phyloP scores from a whole-genome alignment of 2,888 invertebrate species.

The Tanytarsus gracilentus region DNA sequence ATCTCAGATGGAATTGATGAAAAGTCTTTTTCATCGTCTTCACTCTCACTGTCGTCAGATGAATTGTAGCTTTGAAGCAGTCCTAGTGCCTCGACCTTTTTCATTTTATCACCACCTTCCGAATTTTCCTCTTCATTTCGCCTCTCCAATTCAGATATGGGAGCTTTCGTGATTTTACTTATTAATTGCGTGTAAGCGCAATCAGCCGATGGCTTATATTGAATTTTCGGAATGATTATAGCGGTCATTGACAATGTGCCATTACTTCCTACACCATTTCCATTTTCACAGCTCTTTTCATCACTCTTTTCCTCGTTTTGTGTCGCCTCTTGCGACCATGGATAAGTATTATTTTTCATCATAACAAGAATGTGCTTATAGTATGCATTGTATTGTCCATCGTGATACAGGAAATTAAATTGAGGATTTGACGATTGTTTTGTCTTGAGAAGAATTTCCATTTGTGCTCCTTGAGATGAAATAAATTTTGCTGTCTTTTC shows the following conservation, averaged over 20 bases:
- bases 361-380: slow-evolving; percentile 68
- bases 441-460: slow-evolving; percentile 97
- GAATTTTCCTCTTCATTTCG: slow-evolving; percentile 19
- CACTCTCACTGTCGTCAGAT: slow-evolving; percentile 39
- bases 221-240: slow-evolving; percentile 50
- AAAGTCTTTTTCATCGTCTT: slow-evolving; percentile 35
- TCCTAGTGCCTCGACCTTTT: slow-evolving; percentile 35
- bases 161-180: slow-evolving; percentile 71
- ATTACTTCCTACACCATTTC: slow-evolving; percentile 1
- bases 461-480: slow-evolving; percentile 84
- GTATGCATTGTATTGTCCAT: slow-evolving; percentile 74
- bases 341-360: slow-evolving; percentile 53
- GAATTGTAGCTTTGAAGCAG: slow-evolving; percentile 52
- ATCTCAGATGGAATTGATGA: slow-evolving; percentile 70
- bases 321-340: not conserved
- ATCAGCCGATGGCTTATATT: slow-evolving; percentile 74
- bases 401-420: slow-evolving; percentile 87
- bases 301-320: slow-evolving; percentile 25
- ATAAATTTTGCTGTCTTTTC: slow-evolving; percentile 90
- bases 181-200: slow-evolving; percentile 83
- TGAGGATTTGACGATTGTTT: slow-evolving; percentile 90
- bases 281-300: slow-evolving; percentile 30
- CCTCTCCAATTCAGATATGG: slow-evolving; percentile 32
- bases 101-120: not conserved
- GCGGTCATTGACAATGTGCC: slow-evolving; percentile 1